These are phyloP conservation scores for Hirundo rustica DNA, from an alignment of 2,797 vertebrate species.

Conservation along the genomic window DNA sequence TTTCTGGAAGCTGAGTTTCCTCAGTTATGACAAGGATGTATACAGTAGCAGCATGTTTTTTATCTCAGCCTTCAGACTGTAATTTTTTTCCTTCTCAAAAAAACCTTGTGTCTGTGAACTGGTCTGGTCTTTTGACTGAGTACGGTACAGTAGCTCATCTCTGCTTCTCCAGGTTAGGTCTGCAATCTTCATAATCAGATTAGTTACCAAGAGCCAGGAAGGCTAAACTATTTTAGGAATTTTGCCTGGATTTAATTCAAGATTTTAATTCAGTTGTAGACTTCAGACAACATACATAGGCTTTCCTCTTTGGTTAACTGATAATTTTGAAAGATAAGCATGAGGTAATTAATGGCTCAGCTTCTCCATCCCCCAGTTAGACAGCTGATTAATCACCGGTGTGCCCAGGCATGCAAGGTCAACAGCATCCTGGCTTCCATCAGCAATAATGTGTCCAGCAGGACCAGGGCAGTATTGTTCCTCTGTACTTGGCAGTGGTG, in stretches of 20 bases:
- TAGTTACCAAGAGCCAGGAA: neutral
- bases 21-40: neutral
- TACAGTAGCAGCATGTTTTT: neutral
- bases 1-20: neutral
- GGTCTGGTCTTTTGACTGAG: neutral
- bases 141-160: neutral
- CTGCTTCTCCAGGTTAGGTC: neutral
- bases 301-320: neutral
- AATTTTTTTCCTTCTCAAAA: neutral
- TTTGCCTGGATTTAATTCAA: neutral
- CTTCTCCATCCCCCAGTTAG: neutral
- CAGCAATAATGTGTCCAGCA: fast-evolving
- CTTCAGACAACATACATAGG: neutral
- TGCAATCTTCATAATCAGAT: neutral
- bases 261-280: neutral
- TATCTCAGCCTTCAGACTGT: neutral
- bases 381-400: neutral
- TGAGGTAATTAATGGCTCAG: neutral
- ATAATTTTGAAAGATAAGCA: neutral
- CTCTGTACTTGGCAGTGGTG: fast-evolving
- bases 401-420: neutral
- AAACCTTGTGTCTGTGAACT: neutral
- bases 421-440: too few species aligned
- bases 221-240: neutral
- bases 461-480: fast-evolving